Percentiles rank a stretch among this genome's conserved stretches.
These are phyloP conservation scores for Microctenopoma lineatum DNA, from an alignment of 2,797 vertebrate species.

Conservation along the genomic window DNA sequence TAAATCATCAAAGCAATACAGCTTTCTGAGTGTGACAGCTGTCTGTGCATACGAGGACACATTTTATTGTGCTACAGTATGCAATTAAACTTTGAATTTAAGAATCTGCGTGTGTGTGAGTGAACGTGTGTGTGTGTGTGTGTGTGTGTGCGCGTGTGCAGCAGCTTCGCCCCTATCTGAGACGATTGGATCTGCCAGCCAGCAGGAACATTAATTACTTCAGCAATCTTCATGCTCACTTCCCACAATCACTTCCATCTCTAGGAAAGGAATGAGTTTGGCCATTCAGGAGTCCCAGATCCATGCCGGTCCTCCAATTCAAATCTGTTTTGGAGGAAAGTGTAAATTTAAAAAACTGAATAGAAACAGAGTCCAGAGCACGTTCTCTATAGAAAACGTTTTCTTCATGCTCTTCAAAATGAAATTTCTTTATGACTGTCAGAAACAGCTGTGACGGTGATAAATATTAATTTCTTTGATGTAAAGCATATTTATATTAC, in stretches of 20 bases:
- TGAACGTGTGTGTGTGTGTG: not conserved
- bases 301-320: conserved; percentile 36
- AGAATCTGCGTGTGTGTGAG: conserved; percentile 17
- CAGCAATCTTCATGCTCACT: conserved; percentile 73
- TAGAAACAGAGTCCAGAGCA: conserved; percentile 29
- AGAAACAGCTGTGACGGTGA: conserved; percentile 11
- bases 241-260: conserved; percentile 68
- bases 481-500: too few species aligned
- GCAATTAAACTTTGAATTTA: conserved; percentile 67
- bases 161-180: conserved; percentile 31
- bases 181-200: conserved; percentile 76
- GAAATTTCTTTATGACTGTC: not conserved
- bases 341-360: conserved; percentile 48
- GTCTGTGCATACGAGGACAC: conserved; percentile 63
- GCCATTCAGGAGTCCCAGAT: conserved; percentile 54
- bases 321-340: conserved; percentile 36
- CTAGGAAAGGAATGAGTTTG: conserved; percentile 56
- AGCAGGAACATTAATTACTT: conserved; percentile 77
- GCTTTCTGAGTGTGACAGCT: conserved; percentile 60
- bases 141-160: not conserved
- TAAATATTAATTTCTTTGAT: not conserved
- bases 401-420: conserved; percentile 1
- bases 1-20: conserved; percentile 63
- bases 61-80: conserved; percentile 49
- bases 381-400: not conserved